phyloP scores from a whole-genome alignment of 2,113 vertebrate genomes.

The Phyllostomus hastatus region DNA sequence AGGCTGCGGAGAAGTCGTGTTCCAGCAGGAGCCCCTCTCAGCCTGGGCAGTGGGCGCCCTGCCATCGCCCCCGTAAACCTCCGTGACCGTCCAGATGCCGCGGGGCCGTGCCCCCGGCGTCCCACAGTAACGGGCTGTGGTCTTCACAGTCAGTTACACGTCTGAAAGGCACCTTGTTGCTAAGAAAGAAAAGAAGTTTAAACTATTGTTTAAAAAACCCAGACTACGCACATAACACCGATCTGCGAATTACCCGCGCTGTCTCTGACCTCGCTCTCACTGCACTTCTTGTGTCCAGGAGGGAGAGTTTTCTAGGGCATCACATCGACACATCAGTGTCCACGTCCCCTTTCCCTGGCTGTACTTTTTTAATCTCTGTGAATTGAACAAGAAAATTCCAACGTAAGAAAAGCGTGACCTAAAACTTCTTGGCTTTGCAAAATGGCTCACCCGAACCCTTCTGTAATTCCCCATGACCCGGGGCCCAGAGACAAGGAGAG shows the following conservation, averaged over 20 bases:
- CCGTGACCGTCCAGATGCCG: neutral
- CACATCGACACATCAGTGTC: neutral
- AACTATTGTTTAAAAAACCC: neutral
- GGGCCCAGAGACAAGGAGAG: slow-evolving; percentile 29
- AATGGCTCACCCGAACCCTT: slow-evolving; percentile 25
- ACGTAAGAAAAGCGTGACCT: neutral
- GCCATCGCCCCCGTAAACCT: neutral
- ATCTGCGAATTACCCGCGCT: neutral
- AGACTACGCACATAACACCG: neutral
- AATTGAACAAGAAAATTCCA: neutral
- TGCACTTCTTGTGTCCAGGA: neutral
- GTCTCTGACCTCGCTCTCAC: neutral
- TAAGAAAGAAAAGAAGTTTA: neutral
- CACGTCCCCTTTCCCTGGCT: slow-evolving; percentile 26
- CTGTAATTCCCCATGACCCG: neutral
- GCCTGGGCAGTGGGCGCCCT: neutral
- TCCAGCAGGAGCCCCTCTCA: neutral
- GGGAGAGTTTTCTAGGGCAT: neutral
- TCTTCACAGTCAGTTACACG: slow-evolving; percentile 17
- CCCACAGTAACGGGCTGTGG: neutral
- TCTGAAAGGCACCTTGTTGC: neutral
- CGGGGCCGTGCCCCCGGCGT: neutral
- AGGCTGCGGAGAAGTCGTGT: neutral
- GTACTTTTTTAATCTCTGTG: slow-evolving; percentile 48
- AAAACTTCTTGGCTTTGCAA: slow-evolving; percentile 27